Percentiles rank a stretch among this genome's conserved stretches.
Conservation (phyloP, 2,113 vertebrate genomes). For the Ciconia boyciana region DNA sequence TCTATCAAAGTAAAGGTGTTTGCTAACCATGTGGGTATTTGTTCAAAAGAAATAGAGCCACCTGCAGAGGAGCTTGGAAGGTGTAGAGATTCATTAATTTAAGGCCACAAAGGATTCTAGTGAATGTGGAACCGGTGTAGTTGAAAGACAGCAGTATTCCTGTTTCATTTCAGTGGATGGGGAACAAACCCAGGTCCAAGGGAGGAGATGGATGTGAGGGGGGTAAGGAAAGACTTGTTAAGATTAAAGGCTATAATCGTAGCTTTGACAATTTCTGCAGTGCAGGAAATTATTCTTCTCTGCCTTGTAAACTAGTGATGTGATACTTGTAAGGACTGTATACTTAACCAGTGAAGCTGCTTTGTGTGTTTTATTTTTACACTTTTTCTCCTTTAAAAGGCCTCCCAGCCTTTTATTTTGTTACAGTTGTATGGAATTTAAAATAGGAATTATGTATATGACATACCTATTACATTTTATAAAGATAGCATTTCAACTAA, state of each 20-base stretch:
- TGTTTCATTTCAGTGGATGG: background rate
- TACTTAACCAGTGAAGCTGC: background rate
- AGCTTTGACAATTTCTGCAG: background rate
- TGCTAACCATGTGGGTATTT: background rate
- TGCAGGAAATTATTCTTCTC: background rate
- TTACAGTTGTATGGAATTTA: background rate
- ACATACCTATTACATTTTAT: background rate
- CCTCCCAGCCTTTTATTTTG: background rate
- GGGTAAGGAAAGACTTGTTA: background rate
- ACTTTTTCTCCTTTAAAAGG: background rate
- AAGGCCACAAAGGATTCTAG: background rate
- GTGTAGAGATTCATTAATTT: background rate
- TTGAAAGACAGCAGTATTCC: background rate
- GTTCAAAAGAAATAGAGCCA: background rate
- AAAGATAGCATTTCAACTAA: background rate
- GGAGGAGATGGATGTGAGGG: background rate
- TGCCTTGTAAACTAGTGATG: background rate
- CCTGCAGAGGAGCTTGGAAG: background rate
- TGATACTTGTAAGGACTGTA: background rate
- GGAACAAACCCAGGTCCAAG: background rate
- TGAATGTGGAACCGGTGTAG: accelerated
- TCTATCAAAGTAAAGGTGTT: background rate
- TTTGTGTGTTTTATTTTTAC: background rate
- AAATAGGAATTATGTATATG: background rate
- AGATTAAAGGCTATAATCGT: background rate